Conservation (phyloP, 2,888 invertebrate species). For the Meiosimyza platycephala region DNA sequence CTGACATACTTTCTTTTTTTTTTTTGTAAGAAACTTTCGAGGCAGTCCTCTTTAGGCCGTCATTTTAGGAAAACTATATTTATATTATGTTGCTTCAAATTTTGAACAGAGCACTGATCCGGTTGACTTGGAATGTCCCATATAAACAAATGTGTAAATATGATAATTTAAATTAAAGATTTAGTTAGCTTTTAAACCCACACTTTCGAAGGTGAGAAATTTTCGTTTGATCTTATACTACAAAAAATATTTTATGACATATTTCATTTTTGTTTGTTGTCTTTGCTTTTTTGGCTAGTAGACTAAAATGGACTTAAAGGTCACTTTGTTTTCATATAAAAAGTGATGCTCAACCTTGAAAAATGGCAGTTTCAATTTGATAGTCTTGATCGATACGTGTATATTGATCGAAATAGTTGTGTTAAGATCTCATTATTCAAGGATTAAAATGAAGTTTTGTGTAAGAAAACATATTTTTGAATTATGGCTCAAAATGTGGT, state of each 20-base stretch:
- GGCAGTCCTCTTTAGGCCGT: too few species aligned
- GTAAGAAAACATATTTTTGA: constrained; percentile 2
- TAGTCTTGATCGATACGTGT: not conserved
- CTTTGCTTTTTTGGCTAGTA: constrained; percentile 4
- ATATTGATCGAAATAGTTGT: not conserved
- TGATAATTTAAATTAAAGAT: not conserved
- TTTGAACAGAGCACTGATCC: too few species aligned
- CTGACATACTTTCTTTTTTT: too few species aligned
- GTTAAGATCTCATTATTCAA: not conserved
- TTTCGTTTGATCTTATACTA: not conserved
- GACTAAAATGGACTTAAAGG: constrained; percentile 19
- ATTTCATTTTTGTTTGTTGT: constrained; percentile 11
- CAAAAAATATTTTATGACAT: constrained; percentile 6
- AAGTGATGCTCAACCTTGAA: constrained; percentile 12
- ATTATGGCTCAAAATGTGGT: not conserved
- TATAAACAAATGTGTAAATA: not conserved
- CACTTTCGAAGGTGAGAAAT: not conserved
- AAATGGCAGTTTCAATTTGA: constrained; percentile 15
- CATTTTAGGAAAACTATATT: too few species aligned
- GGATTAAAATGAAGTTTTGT: constrained; percentile 19
- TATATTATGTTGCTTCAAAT: too few species aligned
- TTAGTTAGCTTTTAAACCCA: constrained; percentile 23
- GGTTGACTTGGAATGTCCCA: too few species aligned
- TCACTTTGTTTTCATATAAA: constrained; percentile 7
- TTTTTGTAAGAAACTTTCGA: too few species aligned